Conservation (phyloP, 2,797 vertebrate species). For the Falco cherrug region DNA sequence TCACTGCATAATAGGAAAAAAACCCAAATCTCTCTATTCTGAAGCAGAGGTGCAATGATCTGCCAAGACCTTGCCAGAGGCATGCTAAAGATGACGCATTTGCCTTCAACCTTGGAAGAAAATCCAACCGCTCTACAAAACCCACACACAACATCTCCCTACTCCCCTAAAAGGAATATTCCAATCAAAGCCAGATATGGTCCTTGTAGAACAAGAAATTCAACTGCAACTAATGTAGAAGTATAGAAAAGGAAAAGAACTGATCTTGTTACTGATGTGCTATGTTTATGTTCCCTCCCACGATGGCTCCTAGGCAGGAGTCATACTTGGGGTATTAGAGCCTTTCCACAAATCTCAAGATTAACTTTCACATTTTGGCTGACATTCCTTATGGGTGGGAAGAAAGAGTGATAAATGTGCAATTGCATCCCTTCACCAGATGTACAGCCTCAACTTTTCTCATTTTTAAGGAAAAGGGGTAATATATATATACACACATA, state of each 20-base stretch:
- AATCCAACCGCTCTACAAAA: not conserved
- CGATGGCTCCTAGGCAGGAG: not conserved
- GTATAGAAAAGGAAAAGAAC: not conserved
- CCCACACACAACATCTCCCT: not conserved
- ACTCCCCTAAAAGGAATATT: not conserved
- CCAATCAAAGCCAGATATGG: not conserved
- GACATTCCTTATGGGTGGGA: conserved; percentile 9
- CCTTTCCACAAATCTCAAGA: not conserved
- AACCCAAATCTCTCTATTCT: not conserved
- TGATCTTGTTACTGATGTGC: not conserved
- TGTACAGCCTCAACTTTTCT: not conserved
- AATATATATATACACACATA: fast-evolving
- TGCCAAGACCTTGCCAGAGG: not conserved
- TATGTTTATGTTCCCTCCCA: not conserved
- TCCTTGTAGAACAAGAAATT: not conserved
- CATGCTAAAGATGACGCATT: not conserved
- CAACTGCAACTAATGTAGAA: not conserved
- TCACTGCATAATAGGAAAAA: not conserved
- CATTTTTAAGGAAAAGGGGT: not conserved
- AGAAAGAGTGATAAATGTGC: not conserved
- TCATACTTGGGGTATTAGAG: not conserved
- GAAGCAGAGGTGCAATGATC: not conserved
- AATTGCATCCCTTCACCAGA: not conserved
- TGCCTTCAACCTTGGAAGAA: not conserved
- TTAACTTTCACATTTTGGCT: not conserved